Evolutionary conservation across 2,888 invertebrate species (phyloP).

Genomic region (Scrobipalpa atriplicella): DNA sequence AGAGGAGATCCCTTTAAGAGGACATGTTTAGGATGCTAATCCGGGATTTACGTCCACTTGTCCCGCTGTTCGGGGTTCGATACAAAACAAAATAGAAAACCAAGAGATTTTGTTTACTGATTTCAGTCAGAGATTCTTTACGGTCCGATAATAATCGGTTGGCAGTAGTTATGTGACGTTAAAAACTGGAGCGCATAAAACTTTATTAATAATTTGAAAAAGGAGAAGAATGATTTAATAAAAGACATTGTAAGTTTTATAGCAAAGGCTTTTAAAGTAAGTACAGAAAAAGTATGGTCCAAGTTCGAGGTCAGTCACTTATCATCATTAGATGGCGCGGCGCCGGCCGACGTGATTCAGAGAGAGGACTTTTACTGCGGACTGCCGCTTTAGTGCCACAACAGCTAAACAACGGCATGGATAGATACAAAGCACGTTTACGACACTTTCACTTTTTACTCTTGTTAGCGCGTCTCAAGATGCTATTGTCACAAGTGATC

Average conservation of each 20-base stretch:
- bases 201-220: not conserved
- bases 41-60: constrained; percentile 40
- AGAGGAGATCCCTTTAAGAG: constrained; percentile 31
- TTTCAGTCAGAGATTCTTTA: not conserved
- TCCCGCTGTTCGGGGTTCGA: constrained; percentile 27
- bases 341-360: not conserved
- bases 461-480: constrained; percentile 17
- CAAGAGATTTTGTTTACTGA: constrained; percentile 28
- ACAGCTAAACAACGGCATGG: constrained; percentile 7
- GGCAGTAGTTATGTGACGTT: no score
- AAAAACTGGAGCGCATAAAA: not conserved
- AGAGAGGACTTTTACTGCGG: constrained; percentile 6
- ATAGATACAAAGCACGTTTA: constrained; percentile 36
- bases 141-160: constrained; percentile 2
- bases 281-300: constrained; percentile 33
- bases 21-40: constrained; percentile 41
- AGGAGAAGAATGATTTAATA: not conserved
- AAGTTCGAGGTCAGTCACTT: constrained; percentile 52
- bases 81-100: constrained; percentile 35
- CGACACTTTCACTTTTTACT: constrained; percentile 45
- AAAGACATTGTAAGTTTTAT: not conserved
- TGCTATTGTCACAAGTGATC: constrained; percentile 29
- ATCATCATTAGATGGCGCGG: constrained; percentile 35
- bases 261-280: not conserved
- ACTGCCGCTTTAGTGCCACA: constrained; percentile 2